Conservation (phyloP, 2,797 vertebrate genomes). For the Acridotheres tristis region DNA sequence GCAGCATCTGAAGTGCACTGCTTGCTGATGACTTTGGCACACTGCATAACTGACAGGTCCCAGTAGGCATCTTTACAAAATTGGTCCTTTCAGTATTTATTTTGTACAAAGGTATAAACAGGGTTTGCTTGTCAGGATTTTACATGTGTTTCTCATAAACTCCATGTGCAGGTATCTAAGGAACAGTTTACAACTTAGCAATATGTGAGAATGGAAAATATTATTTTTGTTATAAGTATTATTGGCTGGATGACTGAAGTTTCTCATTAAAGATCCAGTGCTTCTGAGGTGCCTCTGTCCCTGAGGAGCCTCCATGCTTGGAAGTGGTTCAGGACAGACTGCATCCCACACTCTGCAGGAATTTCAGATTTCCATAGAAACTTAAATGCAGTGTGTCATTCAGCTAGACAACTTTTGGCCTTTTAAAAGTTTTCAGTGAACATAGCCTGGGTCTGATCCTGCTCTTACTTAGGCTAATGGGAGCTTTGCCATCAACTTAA, state of each 20-base stretch:
- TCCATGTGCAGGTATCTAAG: slow-evolving; percentile 56
- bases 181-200: slow-evolving; percentile 60
- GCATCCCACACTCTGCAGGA: background rate
- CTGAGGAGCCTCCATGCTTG: slow-evolving; percentile 5
- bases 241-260: slow-evolving; percentile 21
- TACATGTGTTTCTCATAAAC: slow-evolving; percentile 70
- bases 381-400: slow-evolving; percentile 9
- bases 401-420: background rate
- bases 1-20: background rate
- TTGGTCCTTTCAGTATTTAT: slow-evolving; percentile 59
- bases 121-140: slow-evolving; percentile 19
- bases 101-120: slow-evolving; percentile 56
- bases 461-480: slow-evolving; percentile 6
- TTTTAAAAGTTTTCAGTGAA: slow-evolving; percentile 5
- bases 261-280: slow-evolving; percentile 18
- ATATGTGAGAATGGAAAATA: slow-evolving; percentile 70
- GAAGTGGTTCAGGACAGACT: background rate
- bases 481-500: slow-evolving; percentile 45
- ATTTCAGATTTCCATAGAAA: slow-evolving; percentile 30
- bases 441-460: background rate
- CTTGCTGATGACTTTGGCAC: slow-evolving; percentile 6
- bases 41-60: background rate
- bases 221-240: slow-evolving; percentile 64
- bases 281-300: slow-evolving; percentile 48
- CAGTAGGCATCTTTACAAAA: slow-evolving; percentile 12